Evolutionary conservation across 1,140 invertebrate species (phyloP), one percentile per base, ranked within the genome.

Genomic region (Neodiprion pinetum): DNA sequence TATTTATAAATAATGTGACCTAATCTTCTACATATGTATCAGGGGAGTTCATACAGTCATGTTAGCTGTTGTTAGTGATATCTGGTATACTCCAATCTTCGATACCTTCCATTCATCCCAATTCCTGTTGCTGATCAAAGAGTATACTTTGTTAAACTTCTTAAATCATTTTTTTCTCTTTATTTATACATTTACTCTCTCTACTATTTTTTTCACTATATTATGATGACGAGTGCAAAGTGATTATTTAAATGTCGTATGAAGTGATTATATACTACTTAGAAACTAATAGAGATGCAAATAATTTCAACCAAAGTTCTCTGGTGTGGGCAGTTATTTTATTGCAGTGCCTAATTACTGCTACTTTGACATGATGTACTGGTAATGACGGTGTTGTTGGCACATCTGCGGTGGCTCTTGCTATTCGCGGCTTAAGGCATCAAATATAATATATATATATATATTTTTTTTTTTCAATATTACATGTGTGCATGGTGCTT

Each of bases 401-500:
- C 84, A 87, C 86, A 83, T 84, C 77, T 78, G 79, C 80, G 70
- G 48, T 71, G 70, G 48, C 70, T 71, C 48, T 71, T 71, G 70
- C 70, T 71, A 47, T 48, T 71, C 48, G 78, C 84, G 80, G 84
- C 84, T 86, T 85, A 82, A 88, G 82, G 83, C 84, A 85, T 86
- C 82, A 74, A 83, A 49, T 71, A 48, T 48, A 12, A 72, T 73
- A 73, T 69, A 80, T 81, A 81, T 79, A 79, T 79, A 65, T 40
- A 21, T 21, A 21, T 40, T 40, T 40, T 61, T 61, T 61, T 61
- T 17, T 61, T 9, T 61, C n/a, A 12, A 61, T 76, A 80, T 61
- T 77, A 74, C 79, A 76, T 86, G 82, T 84, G 73, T 84, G 85
- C 85, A 86, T 86, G 85, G 81, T 84, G 85, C 85, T 86, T 84